These are phyloP conservation scores for Anguilla rostrata DNA, from an alignment of 2,113 vertebrate species.

Conservation along the genomic window DNA sequence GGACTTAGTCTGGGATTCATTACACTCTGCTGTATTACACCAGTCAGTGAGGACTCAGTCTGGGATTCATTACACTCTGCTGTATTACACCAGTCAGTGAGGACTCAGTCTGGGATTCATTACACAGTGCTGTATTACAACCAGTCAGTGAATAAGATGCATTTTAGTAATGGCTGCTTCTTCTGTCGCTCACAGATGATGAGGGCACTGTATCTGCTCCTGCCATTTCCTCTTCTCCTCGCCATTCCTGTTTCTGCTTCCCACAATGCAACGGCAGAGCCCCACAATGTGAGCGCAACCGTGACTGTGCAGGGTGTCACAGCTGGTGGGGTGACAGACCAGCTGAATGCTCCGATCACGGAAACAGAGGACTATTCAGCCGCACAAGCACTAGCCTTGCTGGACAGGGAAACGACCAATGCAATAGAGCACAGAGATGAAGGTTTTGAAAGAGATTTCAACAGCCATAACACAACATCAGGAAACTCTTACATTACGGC, in stretches of 20 bases:
- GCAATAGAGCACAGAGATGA: background rate
- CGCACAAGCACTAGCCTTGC: background rate
- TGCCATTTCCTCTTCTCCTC: conserved; percentile 41
- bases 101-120: background rate
- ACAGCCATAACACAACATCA: background rate
- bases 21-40: too few species aligned
- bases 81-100: background rate
- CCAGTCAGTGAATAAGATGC: background rate
- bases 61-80: background rate
- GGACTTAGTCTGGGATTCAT: too few species aligned
- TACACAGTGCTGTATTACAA: too few species aligned
- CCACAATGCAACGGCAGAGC: conserved; percentile 2
- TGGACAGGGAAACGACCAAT: background rate
- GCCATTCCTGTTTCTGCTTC: background rate
- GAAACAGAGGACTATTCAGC: background rate
- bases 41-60: background rate
- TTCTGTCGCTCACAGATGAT: conserved; percentile 30
- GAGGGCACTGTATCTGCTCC: conserved; percentile 7
- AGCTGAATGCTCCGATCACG: background rate
- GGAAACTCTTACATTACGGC: background rate
- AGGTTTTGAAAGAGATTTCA: background rate
- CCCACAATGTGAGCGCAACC: background rate
- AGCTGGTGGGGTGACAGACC: background rate
- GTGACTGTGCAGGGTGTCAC: background rate
- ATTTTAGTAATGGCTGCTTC: conserved; percentile 4